These are phyloP conservation scores for Lymantria dispar DNA, from an alignment of 2,888 invertebrate genomes.

Conservation along the genomic window DNA sequence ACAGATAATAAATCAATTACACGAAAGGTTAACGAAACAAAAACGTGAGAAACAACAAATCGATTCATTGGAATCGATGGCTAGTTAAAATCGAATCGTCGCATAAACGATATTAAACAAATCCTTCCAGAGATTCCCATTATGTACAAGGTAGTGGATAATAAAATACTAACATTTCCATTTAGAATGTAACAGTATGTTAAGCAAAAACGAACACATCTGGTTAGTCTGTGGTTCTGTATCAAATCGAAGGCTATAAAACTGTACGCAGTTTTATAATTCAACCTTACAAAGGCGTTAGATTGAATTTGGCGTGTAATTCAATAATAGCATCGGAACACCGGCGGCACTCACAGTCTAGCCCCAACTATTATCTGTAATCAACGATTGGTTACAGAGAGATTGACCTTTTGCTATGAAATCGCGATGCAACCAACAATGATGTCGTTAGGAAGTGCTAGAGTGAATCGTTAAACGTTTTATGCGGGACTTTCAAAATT, in stretches of 20 bases:
- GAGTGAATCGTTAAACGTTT: conserved; percentile 38
- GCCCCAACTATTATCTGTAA: conserved; percentile 63
- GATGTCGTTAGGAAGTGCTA: conserved; percentile 42
- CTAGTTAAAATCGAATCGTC: conserved; percentile 73
- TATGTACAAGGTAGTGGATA: conserved; percentile 38
- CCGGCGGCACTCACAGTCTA: conserved; percentile 70
- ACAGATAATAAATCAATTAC: conserved; percentile 66
- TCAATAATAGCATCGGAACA: conserved; percentile 72
- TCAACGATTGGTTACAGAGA: conserved; percentile 68
- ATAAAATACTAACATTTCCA: conserved; percentile 31
- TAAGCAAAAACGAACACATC: conserved; percentile 25
- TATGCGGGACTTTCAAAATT: conserved; percentile 43
- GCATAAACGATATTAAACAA: conserved; percentile 67
- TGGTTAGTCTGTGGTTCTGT: conserved; percentile 47
- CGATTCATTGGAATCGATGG: conserved; percentile 55
- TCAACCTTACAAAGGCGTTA: conserved; percentile 57
- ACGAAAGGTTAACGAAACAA: conserved; percentile 67
- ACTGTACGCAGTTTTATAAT: conserved; percentile 52
- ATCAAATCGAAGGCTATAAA: conserved; percentile 60
- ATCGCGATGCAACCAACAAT: conserved; percentile 38
- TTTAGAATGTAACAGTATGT: conserved; percentile 33
- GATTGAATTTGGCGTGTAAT: conserved; percentile 69
- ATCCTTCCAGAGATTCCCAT: conserved; percentile 57
- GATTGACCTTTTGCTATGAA: conserved; percentile 59
- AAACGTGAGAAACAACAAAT: conserved; percentile 76